A percentile compares a stretch with the other conserved stretches of the same genome.
phyloP scores from a whole-genome alignment of 2,888 invertebrate species.

The Cloeon dipterum region DNA sequence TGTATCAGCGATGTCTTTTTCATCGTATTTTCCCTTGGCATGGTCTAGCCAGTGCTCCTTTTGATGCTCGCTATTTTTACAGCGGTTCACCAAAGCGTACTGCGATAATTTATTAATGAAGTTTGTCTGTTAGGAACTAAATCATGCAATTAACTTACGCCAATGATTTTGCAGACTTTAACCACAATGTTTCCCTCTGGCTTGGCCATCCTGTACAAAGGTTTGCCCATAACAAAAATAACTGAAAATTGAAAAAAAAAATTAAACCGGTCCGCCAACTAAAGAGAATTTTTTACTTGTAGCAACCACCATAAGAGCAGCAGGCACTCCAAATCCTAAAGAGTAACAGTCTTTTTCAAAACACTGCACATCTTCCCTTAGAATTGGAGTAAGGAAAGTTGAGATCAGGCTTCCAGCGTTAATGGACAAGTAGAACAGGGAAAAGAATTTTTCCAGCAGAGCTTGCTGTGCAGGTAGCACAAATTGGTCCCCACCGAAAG shows the following conservation, averaged over 20 bases:
- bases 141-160: too few species aligned
- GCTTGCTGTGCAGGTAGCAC: constrained; percentile 33
- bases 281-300: too few species aligned
- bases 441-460: constrained; percentile 46
- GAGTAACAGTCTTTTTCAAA: constrained; percentile 59
- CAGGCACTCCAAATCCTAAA: constrained; percentile 75
- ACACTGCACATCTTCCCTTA: constrained; percentile 57
- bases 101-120: too few species aligned
- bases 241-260: constrained; percentile 39
- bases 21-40: constrained; percentile 35
- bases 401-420: constrained; percentile 47
- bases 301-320: constrained; percentile 60
- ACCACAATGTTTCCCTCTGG: constrained; percentile 68
- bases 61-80: constrained; percentile 14
- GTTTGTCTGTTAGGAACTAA: too few species aligned
- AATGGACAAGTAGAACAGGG: constrained; percentile 46
- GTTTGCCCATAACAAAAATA: constrained; percentile 58
- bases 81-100: too few species aligned
- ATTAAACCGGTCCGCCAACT: too few species aligned
- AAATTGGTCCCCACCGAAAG: constrained; percentile 68
- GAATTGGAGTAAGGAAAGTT: constrained; percentile 65
- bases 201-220: constrained; percentile 47
- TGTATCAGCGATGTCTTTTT: constrained; percentile 40
- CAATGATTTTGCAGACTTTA: constrained; percentile 48
- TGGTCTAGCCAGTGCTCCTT: constrained; percentile 52